Base-by-base conservation (phyloP, 2,113 vertebrate species). In the Octodon degus region DNA sequence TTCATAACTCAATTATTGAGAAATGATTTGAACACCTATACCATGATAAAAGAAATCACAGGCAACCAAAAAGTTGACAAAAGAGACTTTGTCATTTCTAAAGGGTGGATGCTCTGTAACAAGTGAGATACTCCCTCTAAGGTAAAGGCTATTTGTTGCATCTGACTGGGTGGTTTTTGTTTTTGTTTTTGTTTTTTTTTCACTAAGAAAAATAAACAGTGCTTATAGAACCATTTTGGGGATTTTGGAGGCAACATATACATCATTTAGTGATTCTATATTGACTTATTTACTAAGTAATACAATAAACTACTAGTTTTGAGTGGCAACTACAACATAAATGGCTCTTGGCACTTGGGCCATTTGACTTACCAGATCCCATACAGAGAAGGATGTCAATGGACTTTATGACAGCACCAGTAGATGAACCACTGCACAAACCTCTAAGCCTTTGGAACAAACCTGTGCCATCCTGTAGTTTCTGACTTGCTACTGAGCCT, bases 231-330 rank as follows among this genome's bases (percentile, higher is more conserved):
- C 17, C 16, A 14, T 47, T 82, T 81, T 86, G 65, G 47, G 82
- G n/a, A 93, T 88, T 91, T 77, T 47, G n/a, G 43, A 87, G 67
- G 24, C 37, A 94, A 82, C 16, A 17, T 76, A 63, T 43, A 77
- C 40, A 4, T 89, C 77, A 72, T 74, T 74, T 34, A 16, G 20
- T 81, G 70, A 76, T 53, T 47, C 17, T 30, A 20, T 91, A 79
- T 34, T 60, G 24, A 37, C 30, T 19, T 79, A 32, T 89, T 74
- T 80, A 81, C 47, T 74, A 34, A 76, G 47, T 62, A 50, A 72
- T 65, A 37, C 47, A 86, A 67, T 67, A 89, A 80, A 2, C 58
- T 68, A 4, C 72, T 85, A 32, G 34, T 60, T 89, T 86, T 94
- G 32, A 91, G 43, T 50, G 34, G 50, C 20, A 86, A 30, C 27